These are phyloP conservation scores for Agapostemon virescens DNA, from an alignment of 2,888 invertebrate species.

Conservation along the genomic window DNA sequence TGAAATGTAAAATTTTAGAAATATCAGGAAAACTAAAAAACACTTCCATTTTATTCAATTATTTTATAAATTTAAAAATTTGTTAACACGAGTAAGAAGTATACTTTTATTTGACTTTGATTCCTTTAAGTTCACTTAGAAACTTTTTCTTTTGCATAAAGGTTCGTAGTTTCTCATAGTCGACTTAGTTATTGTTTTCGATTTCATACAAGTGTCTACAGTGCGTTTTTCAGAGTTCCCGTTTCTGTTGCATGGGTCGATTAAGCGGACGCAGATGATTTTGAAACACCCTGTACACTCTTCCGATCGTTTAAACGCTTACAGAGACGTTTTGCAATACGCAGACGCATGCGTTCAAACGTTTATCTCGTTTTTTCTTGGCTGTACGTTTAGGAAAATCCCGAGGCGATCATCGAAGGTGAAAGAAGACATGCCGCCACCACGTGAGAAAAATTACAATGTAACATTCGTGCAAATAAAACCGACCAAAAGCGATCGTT, in stretches of 20 bases:
- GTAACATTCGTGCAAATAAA: neutral
- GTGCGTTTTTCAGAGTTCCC: neutral
- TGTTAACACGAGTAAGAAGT: too few species aligned
- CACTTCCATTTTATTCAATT: too few species aligned
- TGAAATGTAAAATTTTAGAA: too few species aligned
- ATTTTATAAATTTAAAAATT: too few species aligned
- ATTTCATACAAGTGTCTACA: neutral
- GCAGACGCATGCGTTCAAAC: neutral
- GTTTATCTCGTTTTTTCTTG: constrained; percentile 26
- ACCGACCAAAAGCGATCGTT: neutral
- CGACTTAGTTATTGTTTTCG: neutral
- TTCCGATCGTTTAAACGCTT: neutral
- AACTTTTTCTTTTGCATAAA: too few species aligned
- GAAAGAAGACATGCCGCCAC: constrained; percentile 29
- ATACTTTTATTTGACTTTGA: too few species aligned
- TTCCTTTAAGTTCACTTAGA: too few species aligned
- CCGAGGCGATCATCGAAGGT: constrained; percentile 38
- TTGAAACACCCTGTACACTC: constrained; percentile 1
- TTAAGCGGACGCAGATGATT: neutral
- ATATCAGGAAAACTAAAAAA: too few species aligned
- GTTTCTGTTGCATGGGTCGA: neutral
- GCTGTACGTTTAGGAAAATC: constrained; percentile 32
- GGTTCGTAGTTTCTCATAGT: neutral
- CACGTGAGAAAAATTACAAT: constrained; percentile 36
- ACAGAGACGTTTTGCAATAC: constrained; percentile 19